Percentiles rank a stretch among this genome's conserved stretches.
These are phyloP conservation scores for Hemaris fuciformis DNA, from an alignment of 2,888 invertebrate species.

Conservation along the genomic window DNA sequence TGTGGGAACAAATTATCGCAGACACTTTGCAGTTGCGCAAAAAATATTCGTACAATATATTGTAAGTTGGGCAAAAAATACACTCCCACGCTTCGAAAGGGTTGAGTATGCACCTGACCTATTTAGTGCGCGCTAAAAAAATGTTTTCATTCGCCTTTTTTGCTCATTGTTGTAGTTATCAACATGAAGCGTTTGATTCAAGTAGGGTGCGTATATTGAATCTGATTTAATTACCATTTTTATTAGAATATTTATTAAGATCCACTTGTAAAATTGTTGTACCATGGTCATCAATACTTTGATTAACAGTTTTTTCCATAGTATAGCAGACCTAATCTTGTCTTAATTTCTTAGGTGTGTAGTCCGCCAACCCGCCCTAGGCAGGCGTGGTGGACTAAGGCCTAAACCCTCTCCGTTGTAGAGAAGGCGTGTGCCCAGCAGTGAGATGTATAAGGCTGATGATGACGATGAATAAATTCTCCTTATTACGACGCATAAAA, in stretches of 20 bases:
- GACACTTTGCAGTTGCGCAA: conserved; percentile 67
- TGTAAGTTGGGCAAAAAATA: conserved; percentile 54
- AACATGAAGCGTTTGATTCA: conserved; percentile 49
- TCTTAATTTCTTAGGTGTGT: too few relatives aligned
- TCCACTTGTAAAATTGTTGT: background rate
- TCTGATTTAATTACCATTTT: background rate
- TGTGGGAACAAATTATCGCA: conserved; percentile 82
- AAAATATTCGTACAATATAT: conserved; percentile 68
- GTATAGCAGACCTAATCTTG: too few relatives aligned
- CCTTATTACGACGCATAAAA: too few relatives aligned
- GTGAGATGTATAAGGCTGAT: too few relatives aligned
- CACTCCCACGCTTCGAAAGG: conserved; percentile 79
- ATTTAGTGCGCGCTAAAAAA: conserved; percentile 58
- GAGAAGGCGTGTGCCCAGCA: too few relatives aligned
- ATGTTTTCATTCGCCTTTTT: conserved; percentile 72
- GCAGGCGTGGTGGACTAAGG: too few relatives aligned
- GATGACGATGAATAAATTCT: too few relatives aligned
- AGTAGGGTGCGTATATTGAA: conserved; percentile 45
- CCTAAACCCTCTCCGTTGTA: too few relatives aligned
- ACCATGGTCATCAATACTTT: too few relatives aligned
- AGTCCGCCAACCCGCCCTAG: too few relatives aligned
- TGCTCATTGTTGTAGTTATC: conserved; percentile 61
- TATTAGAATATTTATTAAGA: background rate
- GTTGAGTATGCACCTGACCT: conserved; percentile 80
- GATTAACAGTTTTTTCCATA: too few relatives aligned